phyloP scores from a whole-genome alignment of 2,888 invertebrate genomes.

The Drosophila cracens region DNA sequence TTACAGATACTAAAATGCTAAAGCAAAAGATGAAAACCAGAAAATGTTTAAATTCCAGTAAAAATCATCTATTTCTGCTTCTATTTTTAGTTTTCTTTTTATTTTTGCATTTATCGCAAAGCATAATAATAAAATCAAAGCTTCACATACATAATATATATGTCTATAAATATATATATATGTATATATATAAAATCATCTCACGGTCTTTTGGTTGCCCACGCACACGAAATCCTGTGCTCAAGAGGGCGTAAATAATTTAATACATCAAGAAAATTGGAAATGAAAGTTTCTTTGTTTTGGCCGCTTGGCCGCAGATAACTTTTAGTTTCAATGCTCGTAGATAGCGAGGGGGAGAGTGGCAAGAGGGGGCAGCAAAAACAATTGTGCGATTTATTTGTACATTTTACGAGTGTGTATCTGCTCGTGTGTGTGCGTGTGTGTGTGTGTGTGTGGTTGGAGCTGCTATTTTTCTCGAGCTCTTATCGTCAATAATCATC shows the following conservation, averaged over 20 bases:
- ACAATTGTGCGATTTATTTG: conserved; percentile 80
- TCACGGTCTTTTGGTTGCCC: conserved; percentile 29
- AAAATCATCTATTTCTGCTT: conserved; percentile 8
- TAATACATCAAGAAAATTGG: conserved; percentile 83
- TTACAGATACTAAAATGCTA: conserved; percentile 92
- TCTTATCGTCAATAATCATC: conserved; percentile 81
- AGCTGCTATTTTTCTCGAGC: conserved; percentile 27
- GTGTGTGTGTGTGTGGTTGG: background rate
- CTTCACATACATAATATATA: background rate
- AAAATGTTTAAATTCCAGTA: background rate
- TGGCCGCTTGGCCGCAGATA: conserved; percentile 72
- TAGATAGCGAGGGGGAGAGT: conserved; percentile 2
- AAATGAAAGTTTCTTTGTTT: conserved; percentile 82
- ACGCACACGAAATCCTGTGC: conserved; percentile 71
- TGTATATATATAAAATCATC: conserved; percentile 17
- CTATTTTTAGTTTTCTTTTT: background rate
- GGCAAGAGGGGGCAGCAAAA: conserved; percentile 8
- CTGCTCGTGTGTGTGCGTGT: background rate
- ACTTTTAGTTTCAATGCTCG: conserved; percentile 76
- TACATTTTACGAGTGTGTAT: conserved; percentile 65
- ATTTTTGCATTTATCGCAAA: conserved; percentile 26
- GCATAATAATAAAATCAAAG: conserved; percentile 50
- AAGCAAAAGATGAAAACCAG: background rate
- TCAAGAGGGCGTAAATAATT: conserved; percentile 84
- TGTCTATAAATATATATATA: background rate